Conservation (phyloP, 2,888 invertebrate species). For the Deilephila porcellus region DNA sequence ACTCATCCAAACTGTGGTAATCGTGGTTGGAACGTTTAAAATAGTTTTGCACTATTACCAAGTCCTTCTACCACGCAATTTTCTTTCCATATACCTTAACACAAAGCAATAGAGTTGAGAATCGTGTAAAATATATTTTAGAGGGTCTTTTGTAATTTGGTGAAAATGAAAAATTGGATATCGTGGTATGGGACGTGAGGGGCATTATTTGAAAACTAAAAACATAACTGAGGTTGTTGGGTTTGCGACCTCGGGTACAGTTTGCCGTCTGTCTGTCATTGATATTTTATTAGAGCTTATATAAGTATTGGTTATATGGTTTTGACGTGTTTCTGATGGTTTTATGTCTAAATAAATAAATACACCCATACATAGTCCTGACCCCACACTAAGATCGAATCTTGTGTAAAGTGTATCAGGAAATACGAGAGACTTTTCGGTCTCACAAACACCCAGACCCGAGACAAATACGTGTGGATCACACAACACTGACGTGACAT, state of each 20-base stretch:
- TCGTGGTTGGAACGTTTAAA: constrained; percentile 45
- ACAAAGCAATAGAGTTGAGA: constrained; percentile 9
- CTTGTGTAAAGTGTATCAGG: too few relatives aligned
- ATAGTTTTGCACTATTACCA: constrained; percentile 40
- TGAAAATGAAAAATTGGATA: constrained; percentile 36
- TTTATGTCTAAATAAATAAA: too few relatives aligned
- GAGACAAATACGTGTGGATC: too few relatives aligned
- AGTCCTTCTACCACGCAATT: constrained; percentile 23
- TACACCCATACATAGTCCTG: too few relatives aligned
- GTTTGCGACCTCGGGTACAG: constrained; percentile 1
- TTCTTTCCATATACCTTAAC: constrained; percentile 18
- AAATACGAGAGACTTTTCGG: too few relatives aligned
- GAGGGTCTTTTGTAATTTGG: constrained; percentile 32
- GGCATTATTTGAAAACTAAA: constrained; percentile 32
- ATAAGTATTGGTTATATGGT: not conserved
- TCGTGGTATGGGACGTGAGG: constrained; percentile 41
- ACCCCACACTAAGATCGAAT: too few relatives aligned
- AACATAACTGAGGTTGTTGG: constrained; percentile 23
- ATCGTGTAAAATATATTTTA: not conserved
- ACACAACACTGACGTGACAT: too few relatives aligned
- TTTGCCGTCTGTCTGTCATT: not conserved
- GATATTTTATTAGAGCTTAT: not conserved
- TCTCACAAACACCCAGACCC: too few relatives aligned
- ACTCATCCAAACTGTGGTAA: constrained; percentile 53
- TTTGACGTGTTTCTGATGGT: not conserved